Evolutionary conservation across 1,140 invertebrate genomes (phyloP), one percentile per base, ranked within the genome.

Genomic region (Delia radicum): DNA sequence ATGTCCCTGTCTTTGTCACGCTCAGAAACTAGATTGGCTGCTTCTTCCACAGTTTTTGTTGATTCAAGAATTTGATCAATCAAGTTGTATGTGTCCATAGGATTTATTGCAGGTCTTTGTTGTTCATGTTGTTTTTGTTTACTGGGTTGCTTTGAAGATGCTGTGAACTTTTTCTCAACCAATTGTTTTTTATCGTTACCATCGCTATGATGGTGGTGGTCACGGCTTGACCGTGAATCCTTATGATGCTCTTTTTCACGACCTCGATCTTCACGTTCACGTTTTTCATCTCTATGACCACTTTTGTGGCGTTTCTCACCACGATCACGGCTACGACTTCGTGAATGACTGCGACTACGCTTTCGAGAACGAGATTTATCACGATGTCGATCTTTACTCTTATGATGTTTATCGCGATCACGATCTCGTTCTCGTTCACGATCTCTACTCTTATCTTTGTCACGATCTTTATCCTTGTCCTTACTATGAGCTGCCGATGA

Each of bases 51-150:
- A 4, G 80, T 83, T 77, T 87, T 85, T 13, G 80, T 79, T 0
- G 84, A 84, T 48, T 85, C 81, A 1, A 86, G 55, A 46, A 86
- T 86, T 80, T 85, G 79, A 79, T 86, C 84, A 21, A 86, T 77
- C 75, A 87, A 74, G 78, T 79, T 85, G 42, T 77, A 85, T 4
- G 27, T 24, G 42, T 78, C 77, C 29, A 78, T 12, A 3, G 67
- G 13, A 26, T 77, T 77, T 12, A 8, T 10, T 15, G 76, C 33
- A 55, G 12, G 12, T 61, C 31, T 18, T 71, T 65, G 21, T 31
- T 33, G 27, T 24, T 55, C 48, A 37, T 33, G 3, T 18, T 61
- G 37, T 21, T 77, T 69, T 42, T 74, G 62, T 28, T 61, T 74
- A 28, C 1, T 0, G 27, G 26, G 1, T 48, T 31, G 31, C 6